phyloP scores from a whole-genome alignment of 2,113 vertebrate species.

The Haemorhous mexicanus region DNA sequence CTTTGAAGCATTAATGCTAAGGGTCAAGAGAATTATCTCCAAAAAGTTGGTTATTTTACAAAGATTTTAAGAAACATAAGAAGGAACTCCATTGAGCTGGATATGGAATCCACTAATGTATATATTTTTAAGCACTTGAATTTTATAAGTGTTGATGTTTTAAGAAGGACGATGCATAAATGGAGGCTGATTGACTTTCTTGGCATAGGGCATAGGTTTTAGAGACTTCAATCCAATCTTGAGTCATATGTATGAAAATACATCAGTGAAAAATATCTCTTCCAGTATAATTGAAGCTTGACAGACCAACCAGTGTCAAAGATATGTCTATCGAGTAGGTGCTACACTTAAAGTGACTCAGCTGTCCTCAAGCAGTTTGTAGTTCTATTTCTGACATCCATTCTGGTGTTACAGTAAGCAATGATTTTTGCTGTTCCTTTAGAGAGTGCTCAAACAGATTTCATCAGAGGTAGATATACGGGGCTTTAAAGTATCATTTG shows the following conservation, averaged over 20 bases:
- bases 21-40: not conserved
- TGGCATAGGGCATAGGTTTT: not conserved
- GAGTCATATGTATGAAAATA: not conserved
- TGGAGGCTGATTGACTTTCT: not conserved
- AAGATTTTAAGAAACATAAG: not conserved
- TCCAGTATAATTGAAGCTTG: not conserved
- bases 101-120: not conserved
- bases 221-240: not conserved
- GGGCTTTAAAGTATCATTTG: not conserved
- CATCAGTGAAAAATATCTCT: not conserved
- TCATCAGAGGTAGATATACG: not conserved
- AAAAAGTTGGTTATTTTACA: not conserved
- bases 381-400: not conserved
- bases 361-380: not conserved
- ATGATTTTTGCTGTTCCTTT: not conserved
- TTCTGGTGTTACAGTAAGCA: not conserved
- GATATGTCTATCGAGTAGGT: not conserved
- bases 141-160: not conserved
- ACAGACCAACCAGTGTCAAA: not conserved
- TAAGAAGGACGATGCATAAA: not conserved
- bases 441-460: not conserved
- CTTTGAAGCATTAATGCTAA: not conserved
- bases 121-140: not conserved
- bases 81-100: not conserved
- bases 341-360: not conserved